Evolutionary conservation across 2,888 invertebrate species (phyloP).

Genomic region (Zonitis immaculata): DNA sequence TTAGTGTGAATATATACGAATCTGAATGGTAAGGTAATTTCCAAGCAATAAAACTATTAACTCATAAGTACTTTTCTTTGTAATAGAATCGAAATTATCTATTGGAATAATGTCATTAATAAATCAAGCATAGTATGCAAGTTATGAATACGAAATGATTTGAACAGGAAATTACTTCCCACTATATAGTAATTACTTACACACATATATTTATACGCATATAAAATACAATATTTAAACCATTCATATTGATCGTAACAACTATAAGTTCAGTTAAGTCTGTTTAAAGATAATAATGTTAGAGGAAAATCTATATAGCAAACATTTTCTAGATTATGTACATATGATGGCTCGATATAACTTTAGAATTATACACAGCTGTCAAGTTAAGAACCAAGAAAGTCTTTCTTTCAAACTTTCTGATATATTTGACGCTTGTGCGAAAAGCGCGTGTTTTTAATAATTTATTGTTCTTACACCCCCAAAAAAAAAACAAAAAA

Average conservation of each 20-base stretch:
- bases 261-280: conserved; percentile 10
- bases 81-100: neutral
- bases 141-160: conserved; percentile 14
- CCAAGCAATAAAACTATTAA: too few relatives aligned
- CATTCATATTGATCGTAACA: conserved; percentile 13
- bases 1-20: too few relatives aligned
- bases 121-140: conserved; percentile 8
- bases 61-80: too few relatives aligned
- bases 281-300: conserved; percentile 7
- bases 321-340: conserved; percentile 19
- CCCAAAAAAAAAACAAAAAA: too few relatives aligned
- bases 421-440: conserved; percentile 14
- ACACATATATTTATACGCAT: neutral
- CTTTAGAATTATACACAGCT: conserved; percentile 17
- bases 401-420: conserved; percentile 14
- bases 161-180: conserved; percentile 7
- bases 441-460: conserved; percentile 11
- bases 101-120: conserved; percentile 8
- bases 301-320: too few relatives aligned
- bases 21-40: too few relatives aligned
- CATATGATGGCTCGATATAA: conserved; percentile 14
- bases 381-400: conserved; percentile 13
- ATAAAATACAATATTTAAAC: conserved; percentile 8
- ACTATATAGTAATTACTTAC: neutral
- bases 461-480: conserved; percentile 7